phyloP scores from a whole-genome alignment of 2,113 vertebrate species.

The Arenaria interpres region DNA sequence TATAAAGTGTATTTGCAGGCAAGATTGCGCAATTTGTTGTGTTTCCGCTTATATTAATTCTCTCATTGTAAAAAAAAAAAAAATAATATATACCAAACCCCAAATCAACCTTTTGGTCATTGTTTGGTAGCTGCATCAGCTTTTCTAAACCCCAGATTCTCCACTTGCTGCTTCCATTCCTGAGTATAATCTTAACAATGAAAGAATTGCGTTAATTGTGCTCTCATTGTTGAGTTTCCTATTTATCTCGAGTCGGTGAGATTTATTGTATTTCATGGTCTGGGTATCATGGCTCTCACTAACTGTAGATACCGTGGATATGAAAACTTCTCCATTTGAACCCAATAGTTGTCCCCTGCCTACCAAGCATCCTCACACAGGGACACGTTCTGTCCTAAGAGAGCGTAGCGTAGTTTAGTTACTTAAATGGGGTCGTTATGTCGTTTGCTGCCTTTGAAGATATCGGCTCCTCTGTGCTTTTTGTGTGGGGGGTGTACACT shows the following conservation, averaged over 20 bases:
- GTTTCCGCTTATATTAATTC: constrained; percentile 7
- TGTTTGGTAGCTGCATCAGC: constrained; percentile 2
- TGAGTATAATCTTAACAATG: constrained; percentile 57
- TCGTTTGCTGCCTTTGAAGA: background rate
- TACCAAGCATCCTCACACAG: background rate
- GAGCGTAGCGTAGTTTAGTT: background rate
- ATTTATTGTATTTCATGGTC: constrained; percentile 53
- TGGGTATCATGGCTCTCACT: constrained; percentile 83
- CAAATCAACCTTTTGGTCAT: background rate
- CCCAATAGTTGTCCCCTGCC: background rate
- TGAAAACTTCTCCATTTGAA: background rate
- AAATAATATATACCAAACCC: background rate
- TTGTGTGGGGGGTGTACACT: too few relatives aligned
- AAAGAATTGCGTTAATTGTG: constrained; percentile 55
- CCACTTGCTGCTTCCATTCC: constrained; percentile 76
- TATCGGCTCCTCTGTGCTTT: background rate
- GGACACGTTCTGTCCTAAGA: background rate
- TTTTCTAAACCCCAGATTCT: constrained; percentile 77
- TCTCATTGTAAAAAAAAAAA: background rate
- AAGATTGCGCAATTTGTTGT: background rate
- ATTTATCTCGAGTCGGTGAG: constrained; percentile 23
- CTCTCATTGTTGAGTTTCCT: constrained; percentile 59
- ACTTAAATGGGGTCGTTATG: background rate
- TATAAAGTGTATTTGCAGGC: background rate
- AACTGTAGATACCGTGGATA: constrained; percentile 21